Evolutionary conservation across 2,888 invertebrate species (phyloP), one percentile per base, ranked within the genome.

Genomic region (Drosophila picticornis): DNA sequence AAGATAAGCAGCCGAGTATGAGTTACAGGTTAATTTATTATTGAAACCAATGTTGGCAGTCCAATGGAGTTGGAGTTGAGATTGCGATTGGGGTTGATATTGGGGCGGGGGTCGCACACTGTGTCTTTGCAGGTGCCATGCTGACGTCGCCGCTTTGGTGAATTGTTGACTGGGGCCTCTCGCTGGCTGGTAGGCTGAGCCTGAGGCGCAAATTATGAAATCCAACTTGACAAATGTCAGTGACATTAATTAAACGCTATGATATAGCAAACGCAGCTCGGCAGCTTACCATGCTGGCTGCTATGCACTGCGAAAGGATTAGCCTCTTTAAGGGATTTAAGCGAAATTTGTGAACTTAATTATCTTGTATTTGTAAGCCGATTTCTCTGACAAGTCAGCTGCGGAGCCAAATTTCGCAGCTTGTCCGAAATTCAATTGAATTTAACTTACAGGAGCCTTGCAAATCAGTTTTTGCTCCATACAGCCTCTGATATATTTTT

Each of bases 21-120:
- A 86, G 75, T 81, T 81, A 79, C 77, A 77, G 77, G 85, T 83
- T 88, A 85, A 88, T 88, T 88, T 88, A 87, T 88, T 88, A 87
- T 88, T 85, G 85, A 82, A 83, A 83, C 89, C 85, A 88, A 88
- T 88, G 77, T 81, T 72, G 65, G 83, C 70, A 78, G 75, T 67
- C 77, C 77, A 63, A 60, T 52, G 50, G 68, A 22, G 22, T 31
- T 48, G 36, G 11, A 27, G 31, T 31, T 40, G 57, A n/a, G 43
- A 40, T 32, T 31, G 25, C 13, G 43, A 13, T 2, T 11, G 40
- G 56, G 27, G 13, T 11, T 13, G 36, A 7, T 36, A 27, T 27
- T 19, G 22, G 27, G 31, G 31, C 13, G 19, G 4, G 11, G 48
- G 27, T 13, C 7, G 19, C 57, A 29, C n/a, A 36, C 27, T 66